Percentiles rank a stretch among this genome's conserved stretches.
These are phyloP conservation scores for Aplidium turbinatum DNA, from an alignment of 23 tunicate genomes.

Conservation along the genomic window DNA sequence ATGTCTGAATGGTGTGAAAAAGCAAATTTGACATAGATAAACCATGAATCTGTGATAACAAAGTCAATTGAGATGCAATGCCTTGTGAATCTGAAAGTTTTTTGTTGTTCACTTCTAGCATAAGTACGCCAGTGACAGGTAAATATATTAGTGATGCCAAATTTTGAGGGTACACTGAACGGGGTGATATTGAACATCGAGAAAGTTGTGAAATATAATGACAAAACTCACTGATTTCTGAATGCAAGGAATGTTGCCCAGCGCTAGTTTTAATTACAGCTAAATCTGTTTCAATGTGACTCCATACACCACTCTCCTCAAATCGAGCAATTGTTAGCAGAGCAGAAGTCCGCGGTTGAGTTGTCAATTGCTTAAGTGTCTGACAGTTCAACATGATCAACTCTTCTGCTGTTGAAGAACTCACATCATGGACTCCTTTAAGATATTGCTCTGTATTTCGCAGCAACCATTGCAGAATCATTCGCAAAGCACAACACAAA, in stretches of 20 bases:
- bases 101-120: conserved; percentile 59
- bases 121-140: conserved; percentile 39
- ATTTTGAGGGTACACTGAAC: conserved; percentile 31
- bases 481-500: conserved; percentile 65
- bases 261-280: conserved; percentile 79
- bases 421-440: conserved; percentile 49
- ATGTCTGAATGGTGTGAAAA: conserved; percentile 44
- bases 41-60: conserved; percentile 68
- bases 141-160: conserved; percentile 9
- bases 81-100: conserved; percentile 59
- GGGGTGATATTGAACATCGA: conserved; percentile 35
- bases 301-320: conserved; percentile 93
- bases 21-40: conserved; percentile 34
- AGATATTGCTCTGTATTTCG: conserved; percentile 79
- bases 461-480: conserved; percentile 77
- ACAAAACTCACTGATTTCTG: conserved; percentile 63
- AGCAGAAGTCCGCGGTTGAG: conserved; percentile 54
- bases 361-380: conserved; percentile 51
- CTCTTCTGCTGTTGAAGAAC: conserved; percentile 40
- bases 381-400: conserved; percentile 50
- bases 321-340: conserved; percentile 82
- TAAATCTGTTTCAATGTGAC: conserved; percentile 86
- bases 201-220: conserved; percentile 84
- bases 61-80: conserved; percentile 60
- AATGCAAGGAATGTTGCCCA: conserved; percentile 52